Base-by-base conservation (phyloP, 2,888 invertebrate species). In the Arctia plantaginis region DNA sequence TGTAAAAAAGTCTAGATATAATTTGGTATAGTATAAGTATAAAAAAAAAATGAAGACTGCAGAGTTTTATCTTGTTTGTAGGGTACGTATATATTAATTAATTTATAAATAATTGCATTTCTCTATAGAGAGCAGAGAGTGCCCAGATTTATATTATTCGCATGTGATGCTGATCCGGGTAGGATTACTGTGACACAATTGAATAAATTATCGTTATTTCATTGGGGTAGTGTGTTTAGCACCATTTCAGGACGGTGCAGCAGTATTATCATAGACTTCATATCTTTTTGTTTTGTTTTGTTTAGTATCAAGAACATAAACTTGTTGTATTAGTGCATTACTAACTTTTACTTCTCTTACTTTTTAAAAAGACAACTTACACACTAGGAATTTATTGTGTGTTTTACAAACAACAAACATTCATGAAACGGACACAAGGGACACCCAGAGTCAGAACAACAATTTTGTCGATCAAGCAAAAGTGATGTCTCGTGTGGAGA, bases 81-180 rank as follows among this genome's bases (percentile, higher is more conserved):
- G 18, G 62, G 6, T 20, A 15, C 30, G 18, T 12, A n/a, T 12
- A 55, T 20, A 55, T 12, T 1, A n/a, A 35, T 35, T 27, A 12
- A 64, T 39, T 69, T 64, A 69, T 76, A 71, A 78, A 81, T 62
- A n/a, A 44, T 51, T 15, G 20, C 66, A 66, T 76, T 82, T 82
- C 75, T 79, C 73, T 69, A 69, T 77, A 77, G 80, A 83, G 85
- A 82, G 84, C 72, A 85, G 78, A 75, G 87, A 90, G 89, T 89
- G 87, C 85, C 69, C 90, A 89, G 92, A 93, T 94, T 94, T 93
- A 91, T 90, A 93, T 93, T 94, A 90, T 91, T 86, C 90, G 78
- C 87, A 87, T 90, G 88, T 88, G 90, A 90, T 90, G 88, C 86
- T 80, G 84, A 78, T 83, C 82, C 81, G 82, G 82, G 75, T 78